Conservation (phyloP, 2,888 invertebrate genomes). For the Philaethria dido region DNA sequence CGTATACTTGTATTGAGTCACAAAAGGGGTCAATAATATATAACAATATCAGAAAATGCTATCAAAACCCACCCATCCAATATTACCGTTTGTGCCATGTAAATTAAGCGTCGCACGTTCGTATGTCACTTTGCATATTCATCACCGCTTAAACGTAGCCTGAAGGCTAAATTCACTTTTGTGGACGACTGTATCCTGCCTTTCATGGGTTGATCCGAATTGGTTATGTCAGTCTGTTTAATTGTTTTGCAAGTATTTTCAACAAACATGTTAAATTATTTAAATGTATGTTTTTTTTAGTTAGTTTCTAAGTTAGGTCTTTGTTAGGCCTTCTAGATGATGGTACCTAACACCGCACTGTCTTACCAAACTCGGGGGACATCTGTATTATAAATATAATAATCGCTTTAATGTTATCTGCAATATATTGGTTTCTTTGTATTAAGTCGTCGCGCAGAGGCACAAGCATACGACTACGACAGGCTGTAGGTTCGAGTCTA, state of each 20-base stretch:
- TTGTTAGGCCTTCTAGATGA: neutral
- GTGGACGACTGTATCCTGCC: slow-evolving; percentile 46
- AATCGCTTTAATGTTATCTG: too few relatives aligned
- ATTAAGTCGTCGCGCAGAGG: too few relatives aligned
- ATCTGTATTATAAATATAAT: too few relatives aligned
- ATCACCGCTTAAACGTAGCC: slow-evolving; percentile 55
- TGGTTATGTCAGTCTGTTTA: slow-evolving; percentile 28
- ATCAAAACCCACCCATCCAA: slow-evolving; percentile 34
- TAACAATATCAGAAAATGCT: slow-evolving; percentile 24
- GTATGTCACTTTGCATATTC: slow-evolving; percentile 61
- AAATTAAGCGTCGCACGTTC: slow-evolving; percentile 36
- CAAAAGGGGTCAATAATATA: neutral
- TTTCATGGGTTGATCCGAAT: slow-evolving; percentile 40
- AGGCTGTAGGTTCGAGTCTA: too few relatives aligned
- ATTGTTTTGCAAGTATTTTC: slow-evolving; percentile 16
- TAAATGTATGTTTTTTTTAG: too few relatives aligned
- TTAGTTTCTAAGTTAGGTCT: too few relatives aligned
- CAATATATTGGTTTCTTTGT: too few relatives aligned
- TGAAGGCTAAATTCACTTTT: slow-evolving; percentile 51
- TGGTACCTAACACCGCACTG: neutral
- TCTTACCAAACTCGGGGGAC: too few relatives aligned
- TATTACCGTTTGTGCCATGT: slow-evolving; percentile 34
- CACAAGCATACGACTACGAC: too few relatives aligned
- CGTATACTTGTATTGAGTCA: neutral
- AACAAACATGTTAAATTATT: neutral